These are phyloP conservation scores for Amphimedon queenslandica DNA, from an alignment of 37 sponge, comb jelly and placozoan species.

Conservation along the genomic window DNA sequence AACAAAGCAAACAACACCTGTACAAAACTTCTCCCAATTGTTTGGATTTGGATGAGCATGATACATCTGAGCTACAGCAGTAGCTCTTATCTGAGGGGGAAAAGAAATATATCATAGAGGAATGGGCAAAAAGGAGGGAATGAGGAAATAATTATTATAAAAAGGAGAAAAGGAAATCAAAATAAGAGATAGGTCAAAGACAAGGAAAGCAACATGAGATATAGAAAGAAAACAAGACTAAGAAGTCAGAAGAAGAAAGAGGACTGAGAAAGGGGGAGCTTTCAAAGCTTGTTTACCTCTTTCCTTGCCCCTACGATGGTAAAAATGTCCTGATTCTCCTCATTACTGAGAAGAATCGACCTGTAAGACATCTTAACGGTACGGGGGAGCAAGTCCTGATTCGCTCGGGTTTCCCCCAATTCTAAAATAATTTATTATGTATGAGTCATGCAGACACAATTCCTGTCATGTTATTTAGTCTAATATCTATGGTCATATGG, in stretches of 20 bases:
- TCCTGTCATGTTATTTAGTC: too few relatives aligned
- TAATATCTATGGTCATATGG: too few relatives aligned
- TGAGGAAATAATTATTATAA: not conserved
- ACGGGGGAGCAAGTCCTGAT: too few relatives aligned
- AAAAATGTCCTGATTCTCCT: conserved; percentile 73
- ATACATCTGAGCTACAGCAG: conserved; percentile 88
- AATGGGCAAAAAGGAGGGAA: not conserved
- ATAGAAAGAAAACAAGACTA: not conserved
- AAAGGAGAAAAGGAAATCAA: too few relatives aligned
- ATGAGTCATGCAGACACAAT: too few relatives aligned
- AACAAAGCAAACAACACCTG: conserved; percentile 88
- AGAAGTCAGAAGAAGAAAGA: not conserved
- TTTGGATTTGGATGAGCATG: conserved; percentile 72
- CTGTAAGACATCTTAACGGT: too few relatives aligned
- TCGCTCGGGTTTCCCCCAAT: too few relatives aligned
- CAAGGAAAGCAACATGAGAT: not conserved
- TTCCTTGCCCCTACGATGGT: too few relatives aligned
- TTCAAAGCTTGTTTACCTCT: too few relatives aligned
- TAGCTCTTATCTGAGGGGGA: conserved; percentile 69
- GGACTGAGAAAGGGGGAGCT: conserved; percentile 64
- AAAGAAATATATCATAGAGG: too few relatives aligned
- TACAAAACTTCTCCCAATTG: conserved; percentile 74
- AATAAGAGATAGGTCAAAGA: too few relatives aligned
- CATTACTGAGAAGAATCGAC: conserved; percentile 43
- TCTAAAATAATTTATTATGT: too few relatives aligned